These are phyloP conservation scores for Hylomyscus alleni DNA, from an alignment of 2,797 vertebrate species.

Conservation along the genomic window DNA sequence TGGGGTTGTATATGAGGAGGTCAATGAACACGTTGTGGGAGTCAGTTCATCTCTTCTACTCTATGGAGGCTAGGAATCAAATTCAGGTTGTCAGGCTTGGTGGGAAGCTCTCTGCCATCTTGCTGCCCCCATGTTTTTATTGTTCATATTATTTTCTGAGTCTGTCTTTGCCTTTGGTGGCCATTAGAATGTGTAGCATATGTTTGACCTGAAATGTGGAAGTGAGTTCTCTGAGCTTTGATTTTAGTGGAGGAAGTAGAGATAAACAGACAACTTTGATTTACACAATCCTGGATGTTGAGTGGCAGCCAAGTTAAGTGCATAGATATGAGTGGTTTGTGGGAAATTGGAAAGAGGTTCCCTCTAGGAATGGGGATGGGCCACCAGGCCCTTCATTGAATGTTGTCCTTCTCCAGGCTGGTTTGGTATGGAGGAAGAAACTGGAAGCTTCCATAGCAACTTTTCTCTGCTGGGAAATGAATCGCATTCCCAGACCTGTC, in stretches of 20 bases:
- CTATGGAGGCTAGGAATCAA: not conserved
- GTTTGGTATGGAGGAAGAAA: not conserved
- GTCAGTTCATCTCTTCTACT: not conserved
- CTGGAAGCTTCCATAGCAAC: not conserved
- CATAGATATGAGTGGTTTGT: not conserved
- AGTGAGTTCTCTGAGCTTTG: not conserved
- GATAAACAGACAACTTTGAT: not conserved
- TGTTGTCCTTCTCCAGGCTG: not conserved
- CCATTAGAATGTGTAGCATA: not conserved
- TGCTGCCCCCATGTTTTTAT: not conserved
- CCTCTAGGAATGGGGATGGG: rapidly evolving
- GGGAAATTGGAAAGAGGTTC: not conserved
- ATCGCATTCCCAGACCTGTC: not conserved
- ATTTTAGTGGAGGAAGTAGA: not conserved
- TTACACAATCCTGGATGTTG: not conserved
- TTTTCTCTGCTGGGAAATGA: not conserved
- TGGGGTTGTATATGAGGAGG: not conserved
- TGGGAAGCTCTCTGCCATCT: not conserved
- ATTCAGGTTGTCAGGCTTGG: not conserved
- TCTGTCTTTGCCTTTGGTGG: not conserved
- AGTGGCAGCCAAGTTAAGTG: not conserved
- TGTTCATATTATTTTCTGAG: not conserved
- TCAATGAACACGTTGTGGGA: not conserved
- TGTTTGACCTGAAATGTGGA: not conserved
- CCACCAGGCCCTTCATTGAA: not conserved